Conservation (phyloP, 2,113 vertebrate species). For the Hyperoodon ampullatus region DNA sequence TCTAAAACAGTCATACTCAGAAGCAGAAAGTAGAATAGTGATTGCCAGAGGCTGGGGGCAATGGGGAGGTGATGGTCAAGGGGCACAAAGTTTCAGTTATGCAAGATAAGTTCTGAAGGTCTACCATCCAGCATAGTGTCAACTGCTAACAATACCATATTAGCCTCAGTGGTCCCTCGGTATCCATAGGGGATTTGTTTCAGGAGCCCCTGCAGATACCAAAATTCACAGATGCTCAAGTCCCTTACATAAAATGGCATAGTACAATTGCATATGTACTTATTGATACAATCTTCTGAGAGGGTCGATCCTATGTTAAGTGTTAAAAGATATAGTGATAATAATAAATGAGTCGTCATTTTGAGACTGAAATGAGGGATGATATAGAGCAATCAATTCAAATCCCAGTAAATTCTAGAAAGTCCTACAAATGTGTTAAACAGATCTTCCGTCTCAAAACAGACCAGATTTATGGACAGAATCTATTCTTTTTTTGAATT, state of each 20-base stretch:
- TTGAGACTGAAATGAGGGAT: neutral
- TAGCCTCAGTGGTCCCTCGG: neutral
- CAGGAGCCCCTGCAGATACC: too few relatives aligned
- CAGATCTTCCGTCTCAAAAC: neutral
- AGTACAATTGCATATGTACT: too few relatives aligned
- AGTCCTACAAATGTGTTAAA: neutral
- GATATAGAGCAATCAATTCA: neutral
- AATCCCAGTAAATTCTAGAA: neutral
- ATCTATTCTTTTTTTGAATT: neutral
- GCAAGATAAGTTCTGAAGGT: neutral
- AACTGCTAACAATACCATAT: neutral
- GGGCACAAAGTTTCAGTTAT: neutral
- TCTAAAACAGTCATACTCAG: neutral
- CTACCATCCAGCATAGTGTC: neutral
- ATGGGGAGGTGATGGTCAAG: neutral
- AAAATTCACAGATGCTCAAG: too few relatives aligned
- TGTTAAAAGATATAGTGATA: neutral
- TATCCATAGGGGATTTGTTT: too few relatives aligned
- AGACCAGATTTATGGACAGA: neutral
- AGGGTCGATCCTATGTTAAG: neutral
- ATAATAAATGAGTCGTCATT: neutral
- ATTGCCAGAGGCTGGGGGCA: neutral
- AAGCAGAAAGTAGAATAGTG: neutral
- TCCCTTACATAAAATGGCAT: too few relatives aligned
- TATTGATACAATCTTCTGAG: neutral